Base-by-base conservation (phyloP, 2,888 invertebrate species). In the Eupeodes latifasciatus region DNA sequence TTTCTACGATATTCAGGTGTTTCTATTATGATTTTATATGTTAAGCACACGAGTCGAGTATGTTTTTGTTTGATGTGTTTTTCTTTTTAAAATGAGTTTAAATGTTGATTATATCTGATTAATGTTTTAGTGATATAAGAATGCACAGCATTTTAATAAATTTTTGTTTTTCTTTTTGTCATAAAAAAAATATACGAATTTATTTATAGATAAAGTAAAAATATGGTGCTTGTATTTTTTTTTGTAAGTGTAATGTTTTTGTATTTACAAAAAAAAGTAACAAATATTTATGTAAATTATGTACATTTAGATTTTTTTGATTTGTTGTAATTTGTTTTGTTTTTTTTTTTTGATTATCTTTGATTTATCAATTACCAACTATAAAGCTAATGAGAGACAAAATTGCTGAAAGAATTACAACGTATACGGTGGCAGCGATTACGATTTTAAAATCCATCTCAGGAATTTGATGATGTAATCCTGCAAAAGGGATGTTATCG, bases 391-490 rank as follows among this genome's bases (percentile, higher is more conserved):
- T 90, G 89, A 91, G 89, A 90, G 91, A 91, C 89, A 92, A 90
- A 86, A 90, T 90, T 89, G 91, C 84, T 81, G 91, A 91, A 90
- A 90, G 90, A 90, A 92, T 91, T 91, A 92, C 91, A 91, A 92
- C 87, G 91, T 91, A 91, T 91, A 91, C 91, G 91, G 91, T 91
- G 91, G 91, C 91, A 91, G 92, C 91, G 89, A 92, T 91, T 92
- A 92, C 91, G 92, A 93, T 91, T 93, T 93, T 93, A 93, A 93
- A 90, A 93, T 93, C 93, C 93, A 93, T 91, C 92, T 93, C 92
- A 93, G 92, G 91, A 93, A 93, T 92, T 93, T 93, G 92, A 92
- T 92, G 92, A 93, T 92, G 92, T 92, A 93, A 89, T 93, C 93
- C 93, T 93, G 93, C 90, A 93, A 93, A 92, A 91, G 91, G 91